phyloP scores from a whole-genome alignment of 1,140 invertebrate species.

The Hydropsyche tenuis region DNA sequence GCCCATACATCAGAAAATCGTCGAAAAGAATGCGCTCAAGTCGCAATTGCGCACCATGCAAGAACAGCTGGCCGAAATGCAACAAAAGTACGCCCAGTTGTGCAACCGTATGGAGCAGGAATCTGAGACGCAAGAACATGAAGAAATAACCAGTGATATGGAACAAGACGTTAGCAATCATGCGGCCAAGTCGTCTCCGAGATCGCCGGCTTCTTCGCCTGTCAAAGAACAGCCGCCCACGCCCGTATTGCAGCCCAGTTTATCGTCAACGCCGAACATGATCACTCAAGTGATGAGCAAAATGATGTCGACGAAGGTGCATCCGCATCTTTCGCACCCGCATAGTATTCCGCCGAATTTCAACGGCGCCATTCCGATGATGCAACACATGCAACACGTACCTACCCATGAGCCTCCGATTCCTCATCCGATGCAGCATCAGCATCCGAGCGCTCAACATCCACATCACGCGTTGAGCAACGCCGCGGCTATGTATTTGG shows the following conservation, averaged over 20 bases:
- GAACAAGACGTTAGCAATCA: slow-evolving; percentile 59
- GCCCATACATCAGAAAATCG: slow-evolving; percentile 78
- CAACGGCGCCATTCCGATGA: slow-evolving; percentile 62
- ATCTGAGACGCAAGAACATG: slow-evolving; percentile 74
- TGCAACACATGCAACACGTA: slow-evolving; percentile 65
- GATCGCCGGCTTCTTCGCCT: slow-evolving; percentile 67
- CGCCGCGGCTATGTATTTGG: slow-evolving; percentile 78
- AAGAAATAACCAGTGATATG: slow-evolving; percentile 73
- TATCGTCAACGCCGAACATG: slow-evolving; percentile 63
- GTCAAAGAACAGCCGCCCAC: slow-evolving; percentile 65
- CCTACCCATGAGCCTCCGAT: slow-evolving; percentile 58
- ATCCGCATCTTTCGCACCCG: slow-evolving; percentile 62
- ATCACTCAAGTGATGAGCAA: slow-evolving; percentile 74
- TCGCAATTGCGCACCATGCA: slow-evolving; percentile 85
- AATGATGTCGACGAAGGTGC: slow-evolving; percentile 71
- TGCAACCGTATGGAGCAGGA: slow-evolving; percentile 85
- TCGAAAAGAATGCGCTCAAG: slow-evolving; percentile 84
- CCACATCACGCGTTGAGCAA: slow-evolving; percentile 67
- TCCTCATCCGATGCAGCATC: slow-evolving; percentile 52
- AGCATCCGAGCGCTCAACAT: slow-evolving; percentile 58
- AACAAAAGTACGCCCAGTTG: slow-evolving; percentile 87
- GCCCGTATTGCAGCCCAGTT: slow-evolving; percentile 55
- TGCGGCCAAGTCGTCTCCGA: slow-evolving; percentile 61
- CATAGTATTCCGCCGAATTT: slow-evolving; percentile 63
- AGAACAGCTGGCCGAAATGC: slow-evolving; percentile 88